Percentiles rank a stretch among this genome's conserved stretches.
These are phyloP conservation scores for Camponotus fellah DNA, from an alignment of 2,888 invertebrate genomes.

Conservation along the genomic window DNA sequence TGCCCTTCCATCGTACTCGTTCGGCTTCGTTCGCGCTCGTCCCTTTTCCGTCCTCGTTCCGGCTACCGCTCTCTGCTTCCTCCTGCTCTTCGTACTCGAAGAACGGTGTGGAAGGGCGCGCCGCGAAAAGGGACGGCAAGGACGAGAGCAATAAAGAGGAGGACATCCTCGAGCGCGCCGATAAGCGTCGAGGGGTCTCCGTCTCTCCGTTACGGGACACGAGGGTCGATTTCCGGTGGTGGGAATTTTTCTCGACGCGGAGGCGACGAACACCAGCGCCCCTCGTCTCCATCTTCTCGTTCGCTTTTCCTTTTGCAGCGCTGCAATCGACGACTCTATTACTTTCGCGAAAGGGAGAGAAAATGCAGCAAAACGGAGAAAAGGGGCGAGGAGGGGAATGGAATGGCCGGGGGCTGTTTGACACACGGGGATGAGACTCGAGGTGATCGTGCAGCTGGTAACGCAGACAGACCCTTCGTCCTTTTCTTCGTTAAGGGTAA, in stretches of 20 bases:
- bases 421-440: constrained; percentile 55
- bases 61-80: constrained; percentile 56
- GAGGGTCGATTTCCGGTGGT: constrained; percentile 78
- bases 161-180: constrained; percentile 68
- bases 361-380: constrained; percentile 34
- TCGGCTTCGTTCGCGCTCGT: constrained; percentile 54
- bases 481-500: constrained; percentile 50
- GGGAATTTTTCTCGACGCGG: constrained; percentile 71
- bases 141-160: constrained; percentile 62
- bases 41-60: constrained; percentile 59
- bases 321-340: constrained; percentile 77
- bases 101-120: constrained; percentile 53
- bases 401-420: constrained; percentile 47
- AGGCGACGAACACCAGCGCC: constrained; percentile 56
- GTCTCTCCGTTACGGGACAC: constrained; percentile 65
- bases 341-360: constrained; percentile 70
- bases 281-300: constrained; percentile 66
- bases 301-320: constrained; percentile 69
- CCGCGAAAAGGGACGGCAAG: constrained; percentile 57
- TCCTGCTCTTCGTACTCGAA: constrained; percentile 57
- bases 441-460: constrained; percentile 69
- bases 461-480: constrained; percentile 64
- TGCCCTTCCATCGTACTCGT: constrained; percentile 18
- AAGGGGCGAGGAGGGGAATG: constrained; percentile 29
- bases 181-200: constrained; percentile 71